Evolutionary conservation across 2,113 vertebrate genomes (phyloP).

Genomic region (Grantiella picta): DNA sequence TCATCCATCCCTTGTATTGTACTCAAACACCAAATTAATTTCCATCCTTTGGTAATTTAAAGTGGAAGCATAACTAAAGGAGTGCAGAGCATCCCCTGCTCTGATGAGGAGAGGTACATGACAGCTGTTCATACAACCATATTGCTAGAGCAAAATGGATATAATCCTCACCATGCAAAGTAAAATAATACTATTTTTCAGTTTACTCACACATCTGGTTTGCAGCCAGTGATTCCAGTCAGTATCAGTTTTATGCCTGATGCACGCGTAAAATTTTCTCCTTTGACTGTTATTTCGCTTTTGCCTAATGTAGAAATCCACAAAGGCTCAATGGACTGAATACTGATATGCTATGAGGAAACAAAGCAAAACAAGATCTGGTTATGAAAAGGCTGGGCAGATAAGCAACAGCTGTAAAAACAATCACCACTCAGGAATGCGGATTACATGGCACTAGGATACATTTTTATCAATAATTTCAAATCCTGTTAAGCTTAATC

Average conservation of each 20-base stretch:
- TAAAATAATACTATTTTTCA: not conserved
- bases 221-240: slow-evolving; percentile 76
- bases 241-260: slow-evolving; percentile 77
- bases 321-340: slow-evolving; percentile 77
- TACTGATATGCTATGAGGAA: slow-evolving; percentile 72
- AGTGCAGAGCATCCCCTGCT: not conserved
- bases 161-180: not conserved
- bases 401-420: not conserved
- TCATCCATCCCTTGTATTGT: not conserved
- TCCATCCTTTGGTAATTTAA: not conserved
- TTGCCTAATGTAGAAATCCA: slow-evolving; percentile 83
- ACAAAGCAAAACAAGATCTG: slow-evolving; percentile 15
- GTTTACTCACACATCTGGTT: slow-evolving; percentile 75
- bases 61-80: not conserved
- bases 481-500: not conserved
- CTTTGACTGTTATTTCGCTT: slow-evolving; percentile 77
- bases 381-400: not conserved
- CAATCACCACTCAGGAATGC: not conserved
- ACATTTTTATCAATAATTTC: not conserved
- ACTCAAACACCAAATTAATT: not conserved
- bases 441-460: not conserved
- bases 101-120: not conserved
- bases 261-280: slow-evolving; percentile 78
- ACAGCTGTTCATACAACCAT: not conserved
- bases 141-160: not conserved